phyloP scores from a whole-genome alignment of 2,888 invertebrate genomes.

The Scaptomyza parva region DNA sequence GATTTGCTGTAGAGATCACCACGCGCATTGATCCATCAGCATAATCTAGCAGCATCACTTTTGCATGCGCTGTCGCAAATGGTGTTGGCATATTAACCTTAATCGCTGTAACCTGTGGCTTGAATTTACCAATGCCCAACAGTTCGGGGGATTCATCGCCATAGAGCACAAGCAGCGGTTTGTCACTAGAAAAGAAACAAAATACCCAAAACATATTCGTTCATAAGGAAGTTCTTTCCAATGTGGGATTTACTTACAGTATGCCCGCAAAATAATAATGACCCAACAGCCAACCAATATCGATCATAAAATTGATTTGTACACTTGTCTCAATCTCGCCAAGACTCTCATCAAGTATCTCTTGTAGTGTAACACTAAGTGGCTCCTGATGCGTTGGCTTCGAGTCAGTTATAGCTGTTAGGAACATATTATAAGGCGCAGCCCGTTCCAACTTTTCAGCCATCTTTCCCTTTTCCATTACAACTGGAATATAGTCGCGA shows the following conservation, averaged over 20 bases:
- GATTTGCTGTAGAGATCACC: conserved; percentile 95
- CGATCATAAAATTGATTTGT: conserved; percentile 98
- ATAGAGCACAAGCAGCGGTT: conserved; percentile 91
- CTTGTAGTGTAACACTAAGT: conserved; percentile 90
- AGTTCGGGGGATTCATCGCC: conserved; percentile 90
- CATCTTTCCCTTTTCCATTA: conserved; percentile 87
- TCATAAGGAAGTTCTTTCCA: neutral
- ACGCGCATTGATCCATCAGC: conserved; percentile 92
- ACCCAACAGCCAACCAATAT: conserved; percentile 94
- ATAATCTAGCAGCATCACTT: conserved; percentile 95
- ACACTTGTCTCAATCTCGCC: conserved; percentile 90
- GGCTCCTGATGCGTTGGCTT: conserved; percentile 88
- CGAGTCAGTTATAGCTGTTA: conserved; percentile 89
- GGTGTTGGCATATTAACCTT: conserved; percentile 90
- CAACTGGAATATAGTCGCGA: conserved; percentile 86
- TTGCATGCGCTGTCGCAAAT: conserved; percentile 95
- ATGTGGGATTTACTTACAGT: conserved; percentile 85
- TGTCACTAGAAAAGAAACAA: conserved; percentile 85
- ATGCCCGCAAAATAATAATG: conserved; percentile 93
- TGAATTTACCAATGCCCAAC: conserved; percentile 86
- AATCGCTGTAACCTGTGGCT: conserved; percentile 89
- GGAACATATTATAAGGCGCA: conserved; percentile 91
- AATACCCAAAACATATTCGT: neutral
- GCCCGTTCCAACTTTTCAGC: conserved; percentile 88
- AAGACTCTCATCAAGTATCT: conserved; percentile 91